phyloP scores from a whole-genome alignment of 2,797 vertebrate species.

The Lycodopsis pacificus region DNA sequence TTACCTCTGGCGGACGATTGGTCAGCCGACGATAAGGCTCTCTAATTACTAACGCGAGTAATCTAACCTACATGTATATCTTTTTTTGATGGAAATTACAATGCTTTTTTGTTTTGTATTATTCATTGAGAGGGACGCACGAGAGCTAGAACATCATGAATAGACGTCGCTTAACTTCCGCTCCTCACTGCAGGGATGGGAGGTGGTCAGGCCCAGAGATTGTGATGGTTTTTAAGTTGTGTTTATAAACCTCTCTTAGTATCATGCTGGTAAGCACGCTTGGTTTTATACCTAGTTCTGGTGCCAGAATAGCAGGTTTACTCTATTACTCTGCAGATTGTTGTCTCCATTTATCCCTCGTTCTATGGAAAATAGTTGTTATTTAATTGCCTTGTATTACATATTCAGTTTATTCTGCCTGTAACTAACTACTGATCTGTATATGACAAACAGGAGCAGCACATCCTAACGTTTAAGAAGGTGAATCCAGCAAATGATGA shows the following conservation, averaged over 20 bases:
- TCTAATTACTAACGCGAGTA: not conserved
- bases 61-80: not conserved
- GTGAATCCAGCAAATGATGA: not conserved
- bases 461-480: not conserved
- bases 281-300: not conserved
- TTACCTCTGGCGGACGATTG: not conserved
- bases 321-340: no score
- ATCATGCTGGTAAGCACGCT: not conserved
- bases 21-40: not conserved
- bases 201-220: not conserved
- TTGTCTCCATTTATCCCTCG: not conserved
- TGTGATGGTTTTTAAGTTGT: not conserved
- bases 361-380: not conserved
- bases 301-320: not conserved
- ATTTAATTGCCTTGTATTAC: not conserved
- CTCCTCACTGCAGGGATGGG: slow-evolving; percentile 23
- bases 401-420: not conserved
- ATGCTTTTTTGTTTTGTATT: no score
- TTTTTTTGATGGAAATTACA: not conserved
- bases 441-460: not conserved
- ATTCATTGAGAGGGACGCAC: slow-evolving; percentile 20
- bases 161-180: slow-evolving; percentile 41
- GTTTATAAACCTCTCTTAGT: not conserved
- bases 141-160: slow-evolving; percentile 22
- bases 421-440: no score